Evolutionary conservation across 2,888 invertebrate species (phyloP).

Genomic region (Hemithea aestivaria): DNA sequence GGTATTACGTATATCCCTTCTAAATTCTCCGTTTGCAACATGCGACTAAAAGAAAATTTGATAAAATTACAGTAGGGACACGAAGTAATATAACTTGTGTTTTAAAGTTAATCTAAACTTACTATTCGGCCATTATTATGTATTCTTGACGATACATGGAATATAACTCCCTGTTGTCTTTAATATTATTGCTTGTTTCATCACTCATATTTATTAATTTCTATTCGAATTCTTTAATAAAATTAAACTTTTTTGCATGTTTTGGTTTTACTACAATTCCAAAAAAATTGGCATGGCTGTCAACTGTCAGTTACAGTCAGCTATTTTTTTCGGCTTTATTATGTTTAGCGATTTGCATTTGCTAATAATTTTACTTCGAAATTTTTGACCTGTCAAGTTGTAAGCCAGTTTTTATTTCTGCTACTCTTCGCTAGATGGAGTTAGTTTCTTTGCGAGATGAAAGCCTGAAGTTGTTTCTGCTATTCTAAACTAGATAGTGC

Average conservation of each 20-base stretch:
- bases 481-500: too few relatives aligned
- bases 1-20: constrained; percentile 96
- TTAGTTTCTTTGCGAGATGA: too few relatives aligned
- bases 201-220: constrained; percentile 49
- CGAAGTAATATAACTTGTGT: neutral
- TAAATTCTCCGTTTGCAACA: constrained; percentile 90
- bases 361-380: too few relatives aligned
- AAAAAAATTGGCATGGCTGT: too few relatives aligned
- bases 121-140: constrained; percentile 95
- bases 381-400: too few relatives aligned
- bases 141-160: constrained; percentile 92
- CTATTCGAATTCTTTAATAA: neutral
- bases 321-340: too few relatives aligned
- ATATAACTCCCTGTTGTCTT: constrained; percentile 83
- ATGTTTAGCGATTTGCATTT: too few relatives aligned
- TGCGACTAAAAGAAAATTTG: constrained; percentile 82
- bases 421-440: too few relatives aligned
- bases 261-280: neutral
- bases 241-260: too few relatives aligned
- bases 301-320: too few relatives aligned
- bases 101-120: constrained; percentile 59
- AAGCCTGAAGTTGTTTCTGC: too few relatives aligned
- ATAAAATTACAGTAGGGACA: neutral
- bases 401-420: too few relatives aligned
- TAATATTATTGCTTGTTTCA: constrained; percentile 54